These are phyloP conservation scores for Eudyptes chrysolophus DNA, from an alignment of 2,113 vertebrate genomes.

Conservation along the genomic window DNA sequence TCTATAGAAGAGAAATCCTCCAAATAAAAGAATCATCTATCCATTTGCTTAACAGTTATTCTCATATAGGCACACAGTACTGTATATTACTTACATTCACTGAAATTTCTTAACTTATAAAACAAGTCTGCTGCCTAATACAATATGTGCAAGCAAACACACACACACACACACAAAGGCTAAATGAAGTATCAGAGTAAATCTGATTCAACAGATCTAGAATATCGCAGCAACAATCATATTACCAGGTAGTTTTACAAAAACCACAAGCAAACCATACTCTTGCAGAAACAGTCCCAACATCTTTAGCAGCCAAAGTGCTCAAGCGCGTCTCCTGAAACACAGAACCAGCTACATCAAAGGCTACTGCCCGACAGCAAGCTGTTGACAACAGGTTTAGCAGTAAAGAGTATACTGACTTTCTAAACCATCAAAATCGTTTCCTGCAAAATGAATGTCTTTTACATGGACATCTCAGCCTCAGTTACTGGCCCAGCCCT, in stretches of 20 bases:
- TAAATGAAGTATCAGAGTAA: neutral
- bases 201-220: neutral
- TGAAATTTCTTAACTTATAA: neutral
- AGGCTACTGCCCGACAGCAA: neutral
- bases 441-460: neutral
- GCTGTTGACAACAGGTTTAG: neutral
- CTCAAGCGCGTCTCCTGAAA: neutral
- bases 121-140: neutral
- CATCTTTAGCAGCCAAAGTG: neutral
- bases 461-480: neutral
- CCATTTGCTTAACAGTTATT: neutral
- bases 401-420: neutral
- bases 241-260: neutral
- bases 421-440: neutral
- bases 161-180: neutral
- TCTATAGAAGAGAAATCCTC: too few relatives aligned
- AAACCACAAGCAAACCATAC: neutral
- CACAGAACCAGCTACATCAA: neutral
- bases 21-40: neutral
- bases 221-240: neutral
- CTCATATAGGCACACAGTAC: neutral
- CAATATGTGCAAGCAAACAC: neutral
- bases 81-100: neutral
- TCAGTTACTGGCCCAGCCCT: neutral
- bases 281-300: neutral